phyloP scores from a whole-genome alignment of 2,113 vertebrate species.

The Vidua macroura region DNA sequence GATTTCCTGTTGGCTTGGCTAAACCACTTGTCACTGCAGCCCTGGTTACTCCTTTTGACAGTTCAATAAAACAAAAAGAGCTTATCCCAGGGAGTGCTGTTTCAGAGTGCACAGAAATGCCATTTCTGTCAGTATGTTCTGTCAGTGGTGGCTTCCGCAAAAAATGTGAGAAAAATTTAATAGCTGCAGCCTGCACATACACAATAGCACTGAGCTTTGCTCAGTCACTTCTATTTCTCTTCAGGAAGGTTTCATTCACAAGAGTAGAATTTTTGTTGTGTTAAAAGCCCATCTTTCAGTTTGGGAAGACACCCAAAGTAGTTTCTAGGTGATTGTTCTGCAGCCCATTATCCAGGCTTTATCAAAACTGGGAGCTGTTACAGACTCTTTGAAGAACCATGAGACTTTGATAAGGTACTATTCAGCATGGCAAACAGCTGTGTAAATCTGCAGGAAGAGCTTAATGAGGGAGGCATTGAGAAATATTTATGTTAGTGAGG shows the following conservation, averaged over 20 bases:
- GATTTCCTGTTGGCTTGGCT: neutral
- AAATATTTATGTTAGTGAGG: neutral
- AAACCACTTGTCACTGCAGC: neutral
- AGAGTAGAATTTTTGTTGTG: neutral
- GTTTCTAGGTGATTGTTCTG: neutral
- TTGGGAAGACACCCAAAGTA: neutral
- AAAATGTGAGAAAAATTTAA: neutral
- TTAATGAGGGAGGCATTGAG: neutral
- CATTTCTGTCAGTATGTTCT: neutral
- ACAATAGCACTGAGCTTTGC: neutral
- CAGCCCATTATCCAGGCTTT: neutral
- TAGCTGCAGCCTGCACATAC: accelerated
- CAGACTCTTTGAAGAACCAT: neutral
- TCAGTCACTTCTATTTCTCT: neutral
- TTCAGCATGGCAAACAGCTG: neutral
- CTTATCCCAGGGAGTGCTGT: neutral
- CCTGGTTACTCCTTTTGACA: neutral
- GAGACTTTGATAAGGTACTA: neutral
- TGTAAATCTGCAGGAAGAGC: neutral
- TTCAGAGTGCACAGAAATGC: neutral
- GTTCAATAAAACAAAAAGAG: neutral
- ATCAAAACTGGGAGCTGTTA: neutral
- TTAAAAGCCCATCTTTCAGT: neutral
- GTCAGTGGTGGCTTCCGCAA: neutral
- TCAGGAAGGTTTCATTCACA: neutral